Percentiles rank a stretch among this genome's conserved stretches.
These are phyloP conservation scores for Drosophila ananassae DNA, from an alignment of 1,140 invertebrate genomes.

Conservation along the genomic window DNA sequence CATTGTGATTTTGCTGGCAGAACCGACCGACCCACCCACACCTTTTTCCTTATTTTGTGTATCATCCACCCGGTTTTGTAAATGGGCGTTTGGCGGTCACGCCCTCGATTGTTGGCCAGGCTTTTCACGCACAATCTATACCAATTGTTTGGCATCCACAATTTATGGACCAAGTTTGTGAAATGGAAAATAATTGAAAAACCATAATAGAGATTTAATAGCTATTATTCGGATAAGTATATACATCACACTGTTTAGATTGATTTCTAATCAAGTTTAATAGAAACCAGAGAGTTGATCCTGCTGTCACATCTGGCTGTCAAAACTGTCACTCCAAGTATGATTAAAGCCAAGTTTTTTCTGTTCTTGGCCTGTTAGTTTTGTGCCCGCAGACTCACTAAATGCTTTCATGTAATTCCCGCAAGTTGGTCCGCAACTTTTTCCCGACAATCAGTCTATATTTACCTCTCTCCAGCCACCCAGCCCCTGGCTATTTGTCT, in stretches of 20 bases:
- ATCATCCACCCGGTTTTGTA: not conserved
- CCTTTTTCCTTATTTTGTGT: not conserved
- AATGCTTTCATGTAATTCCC: slow-evolving; percentile 11
- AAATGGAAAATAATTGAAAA: slow-evolving; percentile 15
- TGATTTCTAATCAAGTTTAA: slow-evolving; percentile 1
- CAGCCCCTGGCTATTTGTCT: slow-evolving; percentile 23
- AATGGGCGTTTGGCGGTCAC: slow-evolving; percentile 31
- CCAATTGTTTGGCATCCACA: slow-evolving; percentile 26
- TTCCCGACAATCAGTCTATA: slow-evolving; percentile 21
- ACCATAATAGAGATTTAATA: slow-evolving; percentile 9
- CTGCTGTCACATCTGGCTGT: slow-evolving; percentile 16
- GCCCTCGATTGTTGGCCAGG: slow-evolving; percentile 15
- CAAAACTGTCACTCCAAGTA: slow-evolving; percentile 19
- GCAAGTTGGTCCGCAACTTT: slow-evolving; percentile 25
- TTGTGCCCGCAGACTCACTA: not conserved
- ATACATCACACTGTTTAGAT: not conserved
- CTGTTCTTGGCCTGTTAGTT: not conserved
- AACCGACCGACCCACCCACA: not conserved
- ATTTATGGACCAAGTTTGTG: slow-evolving; percentile 3
- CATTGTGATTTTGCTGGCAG: slow-evolving; percentile 31
- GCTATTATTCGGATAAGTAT: slow-evolving; percentile 1
- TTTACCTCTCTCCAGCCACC: slow-evolving; percentile 8
- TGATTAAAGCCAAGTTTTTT: slow-evolving; percentile 7
- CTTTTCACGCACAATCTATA: slow-evolving; percentile 33
- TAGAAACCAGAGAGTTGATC: not conserved